Percentiles rank a stretch among this genome's conserved stretches.
These are phyloP conservation scores for Leptocoma aspasia DNA, from an alignment of 2,113 vertebrate genomes.

Conservation along the genomic window DNA sequence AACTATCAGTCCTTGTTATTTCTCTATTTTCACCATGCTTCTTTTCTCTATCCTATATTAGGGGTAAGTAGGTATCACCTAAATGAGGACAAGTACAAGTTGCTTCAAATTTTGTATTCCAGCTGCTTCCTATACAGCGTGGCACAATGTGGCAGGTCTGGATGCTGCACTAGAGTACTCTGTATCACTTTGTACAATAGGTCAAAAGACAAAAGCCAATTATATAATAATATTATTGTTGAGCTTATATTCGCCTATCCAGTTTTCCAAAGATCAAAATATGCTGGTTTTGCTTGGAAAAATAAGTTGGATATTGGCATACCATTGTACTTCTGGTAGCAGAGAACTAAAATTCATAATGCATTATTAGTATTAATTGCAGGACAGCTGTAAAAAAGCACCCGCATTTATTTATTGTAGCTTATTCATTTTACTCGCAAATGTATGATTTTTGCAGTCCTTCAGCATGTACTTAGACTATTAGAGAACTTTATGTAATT, in stretches of 20 bases:
- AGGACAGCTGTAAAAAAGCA: not conserved
- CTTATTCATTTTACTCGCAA: not conserved
- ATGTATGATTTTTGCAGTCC: not conserved
- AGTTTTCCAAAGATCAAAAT: not conserved
- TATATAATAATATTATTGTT: not conserved
- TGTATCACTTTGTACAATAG: not conserved
- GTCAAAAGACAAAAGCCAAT: not conserved
- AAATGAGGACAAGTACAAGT: not conserved
- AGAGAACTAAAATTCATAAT: not conserved
- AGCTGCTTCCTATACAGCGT: not conserved
- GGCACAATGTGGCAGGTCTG: not conserved
- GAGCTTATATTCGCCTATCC: not conserved
- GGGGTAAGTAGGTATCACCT: not conserved
- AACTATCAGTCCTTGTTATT: not conserved
- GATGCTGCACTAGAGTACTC: not conserved
- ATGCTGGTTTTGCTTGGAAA: not conserved
- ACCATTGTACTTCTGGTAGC: not conserved
- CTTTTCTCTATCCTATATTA: not conserved
- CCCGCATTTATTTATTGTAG: not conserved
- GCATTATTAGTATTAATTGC: not conserved
- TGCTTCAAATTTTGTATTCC: not conserved
- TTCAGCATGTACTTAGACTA: not conserved
- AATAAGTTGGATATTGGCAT: not conserved
- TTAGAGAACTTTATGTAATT: not conserved
- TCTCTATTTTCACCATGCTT: not conserved